A percentile compares a stretch with the other conserved stretches of the same genome.
Evolutionary conservation across 1,140 invertebrate species (phyloP).

Genomic region (Megathymus violae): DNA sequence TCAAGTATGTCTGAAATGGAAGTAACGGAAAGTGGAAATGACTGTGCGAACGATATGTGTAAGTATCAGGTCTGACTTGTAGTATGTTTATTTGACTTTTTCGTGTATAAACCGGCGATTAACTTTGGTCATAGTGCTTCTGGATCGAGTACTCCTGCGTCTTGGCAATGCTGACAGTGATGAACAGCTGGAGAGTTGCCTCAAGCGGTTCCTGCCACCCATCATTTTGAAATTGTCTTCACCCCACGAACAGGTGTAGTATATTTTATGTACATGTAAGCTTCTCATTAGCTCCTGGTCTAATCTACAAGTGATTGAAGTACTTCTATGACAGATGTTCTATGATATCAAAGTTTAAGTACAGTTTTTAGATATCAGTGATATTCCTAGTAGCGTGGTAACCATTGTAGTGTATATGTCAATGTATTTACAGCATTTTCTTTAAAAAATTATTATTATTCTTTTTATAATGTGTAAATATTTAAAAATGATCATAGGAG

Average conservation of each 20-base stretch:
- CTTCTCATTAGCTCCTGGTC: too few relatives aligned
- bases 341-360: too few relatives aligned
- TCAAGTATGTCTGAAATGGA: constrained; percentile 77
- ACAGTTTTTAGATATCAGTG: too few relatives aligned
- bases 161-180: constrained; percentile 94
- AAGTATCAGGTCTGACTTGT: constrained; percentile 41
- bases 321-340: too few relatives aligned
- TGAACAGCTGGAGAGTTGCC: constrained; percentile 92
- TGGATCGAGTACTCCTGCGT: constrained; percentile 95
- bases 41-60: constrained; percentile 76
- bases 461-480: too few relatives aligned
- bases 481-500: too few relatives aligned
- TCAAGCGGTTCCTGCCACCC: constrained; percentile 94
- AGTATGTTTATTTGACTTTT: constrained; percentile 40
- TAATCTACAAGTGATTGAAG: too few relatives aligned
- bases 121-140: constrained; percentile 85
- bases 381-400: too few relatives aligned
- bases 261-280: background rate
- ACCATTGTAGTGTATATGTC: too few relatives aligned
- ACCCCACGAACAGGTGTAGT: constrained; percentile 90
- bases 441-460: too few relatives aligned
- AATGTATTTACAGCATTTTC: too few relatives aligned
- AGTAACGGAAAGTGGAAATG: constrained; percentile 63
- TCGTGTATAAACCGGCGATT: constrained; percentile 38
- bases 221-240: constrained; percentile 95